A percentile compares a stretch with the other conserved stretches of the same genome.
Conservation (phyloP, 2,797 vertebrate species). For the Psittacula echo region DNA sequence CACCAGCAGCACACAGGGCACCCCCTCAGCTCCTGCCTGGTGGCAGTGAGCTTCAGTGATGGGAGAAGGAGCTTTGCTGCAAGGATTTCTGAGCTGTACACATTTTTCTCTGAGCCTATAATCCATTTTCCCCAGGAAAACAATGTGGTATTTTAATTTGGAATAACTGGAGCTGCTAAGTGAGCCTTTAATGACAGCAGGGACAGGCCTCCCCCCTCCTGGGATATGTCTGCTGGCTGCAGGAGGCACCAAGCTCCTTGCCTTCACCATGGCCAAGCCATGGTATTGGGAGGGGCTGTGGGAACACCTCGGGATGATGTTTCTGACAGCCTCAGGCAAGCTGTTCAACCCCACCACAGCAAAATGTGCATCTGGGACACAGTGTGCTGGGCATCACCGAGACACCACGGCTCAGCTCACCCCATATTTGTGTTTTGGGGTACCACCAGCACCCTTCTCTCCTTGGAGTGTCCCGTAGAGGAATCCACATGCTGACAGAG, state of each 20-base stretch:
- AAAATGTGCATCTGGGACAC: neutral
- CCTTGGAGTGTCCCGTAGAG: neutral
- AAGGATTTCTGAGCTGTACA: neutral
- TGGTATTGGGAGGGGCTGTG: rapidly evolving
- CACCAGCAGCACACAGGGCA: neutral
- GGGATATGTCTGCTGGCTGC: neutral
- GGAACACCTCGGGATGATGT: neutral
- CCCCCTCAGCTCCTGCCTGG: rapidly evolving
- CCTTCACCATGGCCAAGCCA: neutral
- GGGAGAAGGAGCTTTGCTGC: neutral
- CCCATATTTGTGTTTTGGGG: rapidly evolving
- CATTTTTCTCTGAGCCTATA: slow-evolving; percentile 26
- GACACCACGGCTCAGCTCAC: neutral
- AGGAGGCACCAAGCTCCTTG: neutral
- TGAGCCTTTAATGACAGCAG: neutral
- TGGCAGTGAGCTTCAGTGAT: neutral
- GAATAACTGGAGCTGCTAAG: slow-evolving; percentile 9
- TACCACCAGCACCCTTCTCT: neutral
- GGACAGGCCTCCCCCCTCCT: neutral
- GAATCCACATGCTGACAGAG: neutral
- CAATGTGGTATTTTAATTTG: slow-evolving; percentile 56
- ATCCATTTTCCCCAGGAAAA: slow-evolving; percentile 33
- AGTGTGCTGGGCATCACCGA: rapidly evolving
- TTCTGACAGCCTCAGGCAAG: neutral
- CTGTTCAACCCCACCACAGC: neutral